Evolutionary conservation across 2,113 vertebrate genomes (phyloP).

Genomic region (Stomatorhinus ivindoensis): DNA sequence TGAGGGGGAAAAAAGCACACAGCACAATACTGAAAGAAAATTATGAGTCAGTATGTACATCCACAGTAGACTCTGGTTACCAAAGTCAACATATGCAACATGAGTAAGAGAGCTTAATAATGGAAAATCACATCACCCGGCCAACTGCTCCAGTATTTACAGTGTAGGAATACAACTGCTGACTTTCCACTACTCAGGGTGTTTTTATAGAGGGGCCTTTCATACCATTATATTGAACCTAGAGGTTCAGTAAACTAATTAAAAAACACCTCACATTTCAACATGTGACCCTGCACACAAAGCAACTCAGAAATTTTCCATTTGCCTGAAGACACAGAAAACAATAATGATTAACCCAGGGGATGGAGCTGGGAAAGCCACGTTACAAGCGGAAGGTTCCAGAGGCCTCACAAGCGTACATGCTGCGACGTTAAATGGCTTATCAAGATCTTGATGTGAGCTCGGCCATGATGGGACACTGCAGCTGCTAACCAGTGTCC

Average conservation of each 20-base stretch:
- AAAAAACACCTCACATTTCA: neutral
- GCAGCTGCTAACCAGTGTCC: neutral
- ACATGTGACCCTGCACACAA: neutral
- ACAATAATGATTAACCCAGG: neutral
- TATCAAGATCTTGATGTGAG: neutral
- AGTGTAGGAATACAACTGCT: neutral
- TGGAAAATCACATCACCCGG: neutral
- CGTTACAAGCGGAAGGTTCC: neutral
- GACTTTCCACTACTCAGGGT: neutral
- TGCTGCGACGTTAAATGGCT: neutral
- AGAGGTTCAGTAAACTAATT: neutral
- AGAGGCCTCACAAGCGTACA: no score
- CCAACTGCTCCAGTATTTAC: slow-evolving; percentile 3
- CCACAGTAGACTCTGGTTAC: neutral
- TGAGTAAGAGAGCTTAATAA: neutral
- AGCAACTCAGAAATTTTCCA: neutral
- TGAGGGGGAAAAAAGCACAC: neutral
- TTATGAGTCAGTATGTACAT: neutral
- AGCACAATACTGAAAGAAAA: neutral
- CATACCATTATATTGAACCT: neutral
- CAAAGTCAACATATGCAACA: neutral
- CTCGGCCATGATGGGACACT: neutral
- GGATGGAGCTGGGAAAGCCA: neutral
- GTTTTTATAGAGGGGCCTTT: neutral
- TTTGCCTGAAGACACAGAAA: neutral